Evolutionary conservation across 2,888 invertebrate genomes (phyloP), one percentile per base, ranked within the genome.

Genomic region (Trissoscelio sp.): DNA sequence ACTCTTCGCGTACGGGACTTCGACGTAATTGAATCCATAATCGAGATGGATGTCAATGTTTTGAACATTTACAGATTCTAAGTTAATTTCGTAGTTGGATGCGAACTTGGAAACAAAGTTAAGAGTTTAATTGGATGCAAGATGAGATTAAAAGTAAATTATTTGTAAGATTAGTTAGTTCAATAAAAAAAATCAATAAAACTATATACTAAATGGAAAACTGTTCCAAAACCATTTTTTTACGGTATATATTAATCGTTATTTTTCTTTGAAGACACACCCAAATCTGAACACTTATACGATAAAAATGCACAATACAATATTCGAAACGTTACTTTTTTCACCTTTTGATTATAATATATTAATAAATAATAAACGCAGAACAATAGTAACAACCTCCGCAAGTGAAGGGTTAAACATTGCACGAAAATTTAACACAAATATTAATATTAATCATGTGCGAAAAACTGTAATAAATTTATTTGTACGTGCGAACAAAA

Each of bases 401-500:
- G 22, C 20, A 44, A 44, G 11, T 44, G 9, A 39, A 39, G 12
- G 12, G 12, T 12, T 6, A 44, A 44, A 37, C 0, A n/a, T 12
- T n/a, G 11, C 11, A 42, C 22, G 0, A 48, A 3, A n/a, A 34
- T 34, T 51, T 28, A 44, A 55, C 53, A 66, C 6, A 31, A 77
- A 69, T 55, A 48, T 51, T 67, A 34, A 77, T 39, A 16, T 44
- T 58, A 60, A 39, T 51, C 18, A 46, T 64, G 57, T 57, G 66
- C 79, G 72, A 70, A 37, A 2, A 58, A 44, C n/a, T 57, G 22
- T 66, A 51, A 39, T 18, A 37, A 22, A 37, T 28, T 24, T 2
- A 7, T 57, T 70, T 70, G 70, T 51, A 72, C 55, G 72, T 51
- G 20, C 24, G 11, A 69, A 69, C 12, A 46, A 69, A 69, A 44